Evolutionary conservation across 2,797 vertebrate genomes (phyloP).

Genomic region (Microctenopoma steveboyesi): DNA sequence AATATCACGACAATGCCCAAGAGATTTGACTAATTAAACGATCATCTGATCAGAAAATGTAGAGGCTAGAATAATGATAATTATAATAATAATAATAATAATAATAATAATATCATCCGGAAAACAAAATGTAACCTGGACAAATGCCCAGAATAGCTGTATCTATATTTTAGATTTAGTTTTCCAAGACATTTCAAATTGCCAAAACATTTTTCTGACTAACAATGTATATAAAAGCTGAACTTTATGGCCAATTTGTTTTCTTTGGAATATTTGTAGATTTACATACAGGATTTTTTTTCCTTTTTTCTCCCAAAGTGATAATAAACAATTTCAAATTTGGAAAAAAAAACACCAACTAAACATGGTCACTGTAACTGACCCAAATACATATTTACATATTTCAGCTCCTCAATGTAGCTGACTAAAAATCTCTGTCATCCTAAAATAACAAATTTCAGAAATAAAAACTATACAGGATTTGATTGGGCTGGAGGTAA

Average conservation of each 20-base stretch:
- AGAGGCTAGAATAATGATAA: slow-evolving; percentile 54
- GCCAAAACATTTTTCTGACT: slow-evolving; percentile 52
- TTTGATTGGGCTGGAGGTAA: slow-evolving; percentile 75
- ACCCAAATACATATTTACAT: slow-evolving; percentile 93
- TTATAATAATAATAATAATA: slow-evolving; percentile 33
- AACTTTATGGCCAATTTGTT: slow-evolving; percentile 79
- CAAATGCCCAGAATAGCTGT: slow-evolving; percentile 52
- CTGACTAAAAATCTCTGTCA: slow-evolving; percentile 85
- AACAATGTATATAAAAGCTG: slow-evolving; percentile 73
- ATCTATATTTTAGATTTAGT: slow-evolving; percentile 48
- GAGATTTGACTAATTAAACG: slow-evolving; percentile 32
- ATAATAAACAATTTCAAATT: slow-evolving; percentile 87
- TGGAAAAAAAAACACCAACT: slow-evolving; percentile 80
- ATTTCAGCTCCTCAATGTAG: slow-evolving; percentile 82
- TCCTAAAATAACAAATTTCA: slow-evolving; percentile 86
- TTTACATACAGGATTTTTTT: slow-evolving; percentile 81
- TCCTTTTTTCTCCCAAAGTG: slow-evolving; percentile 72
- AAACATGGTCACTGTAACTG: slow-evolving; percentile 91
- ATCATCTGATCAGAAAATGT: slow-evolving; percentile 31
- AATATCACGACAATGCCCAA: slow-evolving; percentile 68
- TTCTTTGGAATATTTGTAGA: slow-evolving; percentile 85
- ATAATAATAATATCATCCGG: slow-evolving; percentile 46
- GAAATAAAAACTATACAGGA: slow-evolving; percentile 84
- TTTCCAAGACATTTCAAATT: slow-evolving; percentile 58
- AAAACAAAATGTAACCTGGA: slow-evolving; percentile 54